Conservation (phyloP, 1,140 invertebrate genomes). For the Macrotrachela quadricornifera region DNA sequence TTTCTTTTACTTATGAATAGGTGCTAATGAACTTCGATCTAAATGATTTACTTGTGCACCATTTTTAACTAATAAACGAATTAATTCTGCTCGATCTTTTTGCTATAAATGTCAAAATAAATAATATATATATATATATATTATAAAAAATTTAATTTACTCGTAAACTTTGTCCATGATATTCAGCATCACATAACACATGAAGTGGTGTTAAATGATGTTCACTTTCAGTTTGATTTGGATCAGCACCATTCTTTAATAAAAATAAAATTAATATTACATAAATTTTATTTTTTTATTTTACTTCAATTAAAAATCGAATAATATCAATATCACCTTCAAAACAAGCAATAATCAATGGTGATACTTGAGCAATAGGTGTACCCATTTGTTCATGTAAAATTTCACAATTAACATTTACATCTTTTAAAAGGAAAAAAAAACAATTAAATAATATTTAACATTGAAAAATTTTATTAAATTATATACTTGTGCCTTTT, state of each 20-base stretch:
- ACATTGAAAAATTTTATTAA: too few relatives aligned
- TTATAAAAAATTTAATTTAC: background rate
- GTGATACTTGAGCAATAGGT: conserved; percentile 9
- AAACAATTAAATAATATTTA: too few relatives aligned
- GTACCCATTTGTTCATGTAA: conserved; percentile 5
- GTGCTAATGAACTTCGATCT: conserved; percentile 5
- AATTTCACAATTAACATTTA: conserved; percentile 7
- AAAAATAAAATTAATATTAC: background rate
- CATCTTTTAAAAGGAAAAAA: background rate
- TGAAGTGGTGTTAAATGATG: conserved; percentile 9
- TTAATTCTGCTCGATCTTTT: conserved; percentile 6
- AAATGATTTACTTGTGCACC: conserved; percentile 9
- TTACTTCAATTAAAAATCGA: background rate
- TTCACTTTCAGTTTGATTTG: conserved; percentile 6
- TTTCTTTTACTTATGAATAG: conserved; percentile 3
- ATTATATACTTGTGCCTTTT: background rate
- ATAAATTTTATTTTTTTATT: background rate
- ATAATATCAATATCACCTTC: conserved; percentile 9
- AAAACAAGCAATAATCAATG: conserved; percentile 8
- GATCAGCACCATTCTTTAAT: conserved; percentile 1
- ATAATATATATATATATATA: background rate
- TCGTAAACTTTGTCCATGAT: conserved; percentile 8
- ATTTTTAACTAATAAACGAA: background rate
- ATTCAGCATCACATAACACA: conserved; percentile 9
- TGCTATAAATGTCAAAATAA: conserved; percentile 1